Base-by-base conservation (phyloP, 2,797 vertebrate species). In the Coluber constrictor region DNA sequence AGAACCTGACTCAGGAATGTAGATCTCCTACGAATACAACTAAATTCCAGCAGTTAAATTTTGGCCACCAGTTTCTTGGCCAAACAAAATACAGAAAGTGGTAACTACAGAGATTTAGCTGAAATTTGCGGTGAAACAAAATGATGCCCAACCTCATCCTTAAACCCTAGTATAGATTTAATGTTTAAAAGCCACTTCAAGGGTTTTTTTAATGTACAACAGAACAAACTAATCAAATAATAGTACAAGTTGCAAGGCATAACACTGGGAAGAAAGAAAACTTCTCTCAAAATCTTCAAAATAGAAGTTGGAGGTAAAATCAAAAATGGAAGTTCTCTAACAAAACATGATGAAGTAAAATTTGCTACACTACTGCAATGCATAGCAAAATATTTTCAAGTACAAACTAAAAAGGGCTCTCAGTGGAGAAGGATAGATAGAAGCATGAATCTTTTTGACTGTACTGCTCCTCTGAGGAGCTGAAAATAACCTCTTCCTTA, bases 351-450 rank as follows among this genome's bases (percentile, higher is more conserved):
- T 89, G 91, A 57, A 88, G 8, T 61, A 29, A 70, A 54, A 92
- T 37, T 60, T 27, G 54, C 43, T 61, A 55, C 79, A 47, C 10
- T 83, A 83, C 79, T 83, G 47, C 8, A 90, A 57, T 10, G 15
- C n/a, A 32, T 54, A 47, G 70, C 47, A 66, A 56, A 89, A 56
- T 89, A 90, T 94, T 95, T 93, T 57, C 86, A 92, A 94, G 94
- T 8, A 0, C 93, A 95, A 37, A 95, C 92, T 94, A 95, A 96
- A 96, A 79, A 95, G 94, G 47, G 92, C 86, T 91, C 94, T 90
- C 95, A 94, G 88, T 90, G 94, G 90, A 61, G 95, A 96, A 96
- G 95, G 91, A 94, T 93, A 96, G 5, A 83, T 13, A n/a, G 23
- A 94, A 91, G 93, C 93, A 95, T 93, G 94, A 29, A 43, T 18